Evolutionary conservation across 2,797 vertebrate genomes (phyloP).

Genomic region (Characodon lateralis): DNA sequence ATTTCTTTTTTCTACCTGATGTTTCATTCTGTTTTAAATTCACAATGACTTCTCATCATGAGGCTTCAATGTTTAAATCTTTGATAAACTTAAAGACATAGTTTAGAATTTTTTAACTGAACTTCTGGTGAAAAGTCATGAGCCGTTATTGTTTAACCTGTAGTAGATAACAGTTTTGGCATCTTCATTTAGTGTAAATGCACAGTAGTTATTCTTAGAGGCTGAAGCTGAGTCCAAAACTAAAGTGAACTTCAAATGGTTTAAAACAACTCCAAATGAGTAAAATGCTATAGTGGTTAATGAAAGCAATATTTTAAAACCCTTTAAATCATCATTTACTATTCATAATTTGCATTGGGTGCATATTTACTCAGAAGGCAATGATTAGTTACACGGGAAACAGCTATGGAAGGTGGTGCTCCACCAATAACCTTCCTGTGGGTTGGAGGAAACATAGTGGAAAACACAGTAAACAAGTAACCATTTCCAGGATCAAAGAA

Average conservation of each 20-base stretch:
- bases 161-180: not conserved
- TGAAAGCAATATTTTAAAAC: not conserved
- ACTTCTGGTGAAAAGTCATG: not conserved
- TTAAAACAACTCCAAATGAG: not conserved
- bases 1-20: too few relatives aligned
- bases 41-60: too few relatives aligned
- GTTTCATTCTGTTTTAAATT: too few relatives aligned
- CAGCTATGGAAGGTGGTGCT: not conserved
- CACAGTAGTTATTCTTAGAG: not conserved
- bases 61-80: too few relatives aligned
- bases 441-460: not conserved
- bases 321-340: not conserved
- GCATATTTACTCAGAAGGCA: not conserved
- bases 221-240: not conserved
- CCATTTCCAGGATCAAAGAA: not conserved
- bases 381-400: not conserved
- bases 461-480: not conserved
- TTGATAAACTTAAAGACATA: too few relatives aligned
- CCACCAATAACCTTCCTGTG: not conserved
- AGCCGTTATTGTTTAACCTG: not conserved
- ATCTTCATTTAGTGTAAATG: not conserved
- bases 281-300: not conserved
- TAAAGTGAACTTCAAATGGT: not conserved
- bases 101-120: too few relatives aligned
- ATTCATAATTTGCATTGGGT: not conserved